Evolutionary conservation across 2,888 invertebrate species (phyloP), one percentile per base, ranked within the genome.

Genomic region (Drosophila parthenogenetica): DNA sequence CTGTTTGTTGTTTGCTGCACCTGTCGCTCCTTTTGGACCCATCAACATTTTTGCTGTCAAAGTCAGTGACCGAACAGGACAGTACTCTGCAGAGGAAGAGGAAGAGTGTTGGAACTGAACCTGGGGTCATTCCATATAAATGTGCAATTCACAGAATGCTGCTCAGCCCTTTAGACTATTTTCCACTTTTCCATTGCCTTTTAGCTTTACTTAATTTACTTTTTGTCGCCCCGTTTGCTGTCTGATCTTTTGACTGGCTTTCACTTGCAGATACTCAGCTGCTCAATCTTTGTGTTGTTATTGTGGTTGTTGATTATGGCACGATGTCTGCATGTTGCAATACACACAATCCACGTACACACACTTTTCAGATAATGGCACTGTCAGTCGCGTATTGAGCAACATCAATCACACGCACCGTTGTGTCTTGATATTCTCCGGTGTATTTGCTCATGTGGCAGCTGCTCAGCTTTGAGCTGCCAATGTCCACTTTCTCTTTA

Each of bases 361-460:
- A 46, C 16, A 48, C 17, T 62, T 62, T 62, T 60, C 55, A 69
- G 68, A 77, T 81, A 87, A 82, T 82, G 83, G 73, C 60, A 63
- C 68, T 81, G 87, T 84, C 82, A 84, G 64, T 48, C 54, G 57
- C 46, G 73, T 68, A 79, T 79, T 62, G 77, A 69, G 69, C 64
- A 74, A 83, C 83, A 83, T 87, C 83, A 85, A 83, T 83, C 86
- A 87, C 82, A 77, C 80, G 70, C 88, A 77, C 65, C 59, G 79
- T 70, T 62, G 82, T 78, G 48, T 68, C 17, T 35, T 40, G 32
- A 5, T 19, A 17, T 42, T 40, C 17, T 48, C 17, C 4, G n/a
- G 40, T 45, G 13, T 67, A 53, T 45, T 73, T 70, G 70, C 39
- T 37, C 53, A 63, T 64, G 77, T 58, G 77, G 77, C 73, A 67